Conservation (phyloP, 2,113 vertebrate species). For the Nerophis lumbriciformis region DNA sequence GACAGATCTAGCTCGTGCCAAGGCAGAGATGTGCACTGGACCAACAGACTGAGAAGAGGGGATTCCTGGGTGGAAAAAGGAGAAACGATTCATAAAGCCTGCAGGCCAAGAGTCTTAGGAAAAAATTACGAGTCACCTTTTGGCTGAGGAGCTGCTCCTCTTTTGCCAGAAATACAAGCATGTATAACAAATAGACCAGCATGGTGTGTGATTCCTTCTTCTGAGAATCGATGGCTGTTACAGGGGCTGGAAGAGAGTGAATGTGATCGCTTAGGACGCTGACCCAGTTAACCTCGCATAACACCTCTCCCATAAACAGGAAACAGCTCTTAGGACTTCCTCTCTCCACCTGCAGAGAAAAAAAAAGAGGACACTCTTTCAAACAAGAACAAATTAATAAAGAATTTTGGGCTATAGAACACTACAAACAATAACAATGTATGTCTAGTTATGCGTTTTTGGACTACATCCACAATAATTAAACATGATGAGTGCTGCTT, state of each 20-base stretch:
- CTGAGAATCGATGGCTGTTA: slow-evolving; percentile 36
- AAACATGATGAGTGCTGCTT: neutral
- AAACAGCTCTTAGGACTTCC: slow-evolving; percentile 97
- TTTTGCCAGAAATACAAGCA: slow-evolving; percentile 90
- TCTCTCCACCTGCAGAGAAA: slow-evolving; percentile 82
- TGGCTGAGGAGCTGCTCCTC: slow-evolving; percentile 81
- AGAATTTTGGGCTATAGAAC: neutral
- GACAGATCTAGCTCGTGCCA: slow-evolving; percentile 87
- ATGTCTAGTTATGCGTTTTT: neutral
- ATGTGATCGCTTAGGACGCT: slow-evolving; percentile 85
- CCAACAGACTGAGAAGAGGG: slow-evolving; percentile 82
- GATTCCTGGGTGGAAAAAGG: slow-evolving; percentile 76
- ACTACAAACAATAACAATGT: neutral
- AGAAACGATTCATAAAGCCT: slow-evolving; percentile 6
- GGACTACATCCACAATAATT: neutral
- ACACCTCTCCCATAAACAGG: slow-evolving; percentile 85
- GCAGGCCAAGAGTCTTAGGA: neutral
- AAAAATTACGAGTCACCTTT: slow-evolving; percentile 67
- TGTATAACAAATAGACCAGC: slow-evolving; percentile 89
- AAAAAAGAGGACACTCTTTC: neutral
- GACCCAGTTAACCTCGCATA: slow-evolving; percentile 95
- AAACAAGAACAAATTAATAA: neutral
- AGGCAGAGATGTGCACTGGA: slow-evolving; percentile 84
- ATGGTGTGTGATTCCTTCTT: slow-evolving; percentile 69
- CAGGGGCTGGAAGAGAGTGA: slow-evolving; percentile 68